phyloP scores from a whole-genome alignment of 2,888 invertebrate species.

The Synanthedon tipuliformis region DNA sequence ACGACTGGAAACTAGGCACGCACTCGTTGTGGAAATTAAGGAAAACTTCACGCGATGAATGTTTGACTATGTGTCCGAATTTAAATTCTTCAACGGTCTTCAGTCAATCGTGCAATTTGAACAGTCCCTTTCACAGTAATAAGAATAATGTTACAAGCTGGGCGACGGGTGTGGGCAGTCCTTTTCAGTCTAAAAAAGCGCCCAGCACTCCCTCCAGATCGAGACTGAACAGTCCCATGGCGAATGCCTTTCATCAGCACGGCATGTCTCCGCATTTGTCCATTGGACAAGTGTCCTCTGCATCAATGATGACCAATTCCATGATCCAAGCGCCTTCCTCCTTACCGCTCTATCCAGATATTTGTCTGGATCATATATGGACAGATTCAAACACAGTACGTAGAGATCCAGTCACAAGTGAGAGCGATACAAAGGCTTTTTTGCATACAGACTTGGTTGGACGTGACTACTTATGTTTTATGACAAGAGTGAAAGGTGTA shows the following conservation, averaged over 20 bases:
- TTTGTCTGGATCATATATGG: conserved; percentile 93
- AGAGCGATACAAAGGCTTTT: conserved; percentile 75
- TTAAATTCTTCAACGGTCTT: conserved; percentile 49
- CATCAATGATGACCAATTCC: conserved; percentile 58
- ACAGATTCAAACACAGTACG: conserved; percentile 73
- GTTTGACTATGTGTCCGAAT: conserved; percentile 69
- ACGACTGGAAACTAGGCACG: conserved; percentile 79
- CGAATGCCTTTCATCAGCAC: conserved; percentile 54
- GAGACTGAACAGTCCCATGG: conserved; percentile 55
- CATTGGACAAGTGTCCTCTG: conserved; percentile 53
- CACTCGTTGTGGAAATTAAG: conserved; percentile 88
- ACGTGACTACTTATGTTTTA: conserved; percentile 86
- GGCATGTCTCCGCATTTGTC: conserved; percentile 60
- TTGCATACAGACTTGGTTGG: conserved; percentile 87
- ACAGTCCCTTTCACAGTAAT: conserved; percentile 51
- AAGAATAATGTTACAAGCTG: conserved; percentile 42
- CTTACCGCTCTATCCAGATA: conserved; percentile 82
- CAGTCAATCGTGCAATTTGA: conserved; percentile 52
- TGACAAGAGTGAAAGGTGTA: conserved; percentile 52
- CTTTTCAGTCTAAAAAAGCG: conserved; percentile 42
- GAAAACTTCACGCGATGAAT: conserved; percentile 80
- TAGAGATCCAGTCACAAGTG: conserved; percentile 43
- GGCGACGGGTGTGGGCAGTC: conserved; percentile 40
- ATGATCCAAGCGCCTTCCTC: conserved; percentile 62
- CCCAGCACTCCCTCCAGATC: conserved; percentile 43